Conservation (phyloP, 2,113 vertebrate genomes). For the Pomatostomus ruficeps region DNA sequence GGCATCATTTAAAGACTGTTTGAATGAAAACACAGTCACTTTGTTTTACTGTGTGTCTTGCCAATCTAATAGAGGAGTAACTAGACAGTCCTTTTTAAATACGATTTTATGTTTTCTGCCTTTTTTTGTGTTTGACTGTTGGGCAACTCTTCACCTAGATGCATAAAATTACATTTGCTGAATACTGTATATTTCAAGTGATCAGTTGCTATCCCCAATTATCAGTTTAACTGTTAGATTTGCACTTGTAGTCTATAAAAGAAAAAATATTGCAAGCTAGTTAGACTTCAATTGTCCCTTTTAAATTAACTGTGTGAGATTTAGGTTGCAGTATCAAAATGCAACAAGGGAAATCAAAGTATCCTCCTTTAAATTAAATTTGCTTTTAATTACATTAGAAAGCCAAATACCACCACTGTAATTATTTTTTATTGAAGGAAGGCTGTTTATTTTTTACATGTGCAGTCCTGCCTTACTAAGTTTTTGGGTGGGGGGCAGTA, state of each 20-base stretch:
- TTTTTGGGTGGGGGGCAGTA: background rate
- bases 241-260: background rate
- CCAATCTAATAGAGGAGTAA: background rate
- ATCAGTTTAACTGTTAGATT: background rate
- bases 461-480: background rate
- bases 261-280: background rate
- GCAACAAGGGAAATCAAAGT: background rate
- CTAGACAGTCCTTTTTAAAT: background rate
- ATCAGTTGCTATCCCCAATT: background rate
- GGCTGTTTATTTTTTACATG: background rate
- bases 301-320: background rate
- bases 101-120: background rate
- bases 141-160: background rate
- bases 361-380: background rate
- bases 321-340: background rate
- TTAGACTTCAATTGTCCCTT: background rate
- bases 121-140: background rate
- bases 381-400: background rate
- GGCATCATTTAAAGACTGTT: constrained; percentile 13
- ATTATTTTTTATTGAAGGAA: background rate
- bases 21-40: background rate
- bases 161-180: background rate
- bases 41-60: background rate
- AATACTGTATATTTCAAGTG: background rate
- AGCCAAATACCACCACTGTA: background rate